Percentiles rank a stretch among this genome's conserved stretches.
phyloP scores from a whole-genome alignment of 2,113 vertebrate genomes.

The Crotalus viridis region DNA sequence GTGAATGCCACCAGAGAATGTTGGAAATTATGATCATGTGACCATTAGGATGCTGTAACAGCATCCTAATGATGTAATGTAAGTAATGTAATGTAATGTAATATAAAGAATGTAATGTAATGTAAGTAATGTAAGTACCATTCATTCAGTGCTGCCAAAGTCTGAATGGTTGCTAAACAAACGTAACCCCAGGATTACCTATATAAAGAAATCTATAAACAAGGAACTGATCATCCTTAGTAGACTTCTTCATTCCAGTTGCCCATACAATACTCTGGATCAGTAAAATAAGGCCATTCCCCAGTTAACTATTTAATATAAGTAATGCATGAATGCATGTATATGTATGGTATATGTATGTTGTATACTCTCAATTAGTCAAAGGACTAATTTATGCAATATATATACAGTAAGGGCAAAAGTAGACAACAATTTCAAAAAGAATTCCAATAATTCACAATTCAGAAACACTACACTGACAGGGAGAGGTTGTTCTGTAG shows the following conservation, averaged over 20 bases:
- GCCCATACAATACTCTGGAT: not conserved
- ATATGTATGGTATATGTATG: not conserved
- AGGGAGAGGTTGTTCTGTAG: no score
- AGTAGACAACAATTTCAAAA: not conserved
- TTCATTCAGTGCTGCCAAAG: not conserved
- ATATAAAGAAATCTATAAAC: not conserved
- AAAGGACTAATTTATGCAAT: not conserved
- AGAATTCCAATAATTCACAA: not conserved
- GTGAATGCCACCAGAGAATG: not conserved
- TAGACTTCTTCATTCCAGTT: not conserved
- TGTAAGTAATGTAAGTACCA: not conserved
- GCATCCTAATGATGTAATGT: not conserved
- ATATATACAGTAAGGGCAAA: not conserved
- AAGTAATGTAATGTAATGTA: no score
- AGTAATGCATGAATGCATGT: not conserved
- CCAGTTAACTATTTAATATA: not conserved
- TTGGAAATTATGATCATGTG: not conserved
- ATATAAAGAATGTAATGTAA: no score
- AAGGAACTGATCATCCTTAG: not conserved
- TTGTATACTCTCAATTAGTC: constrained; percentile 11
- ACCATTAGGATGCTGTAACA: not conserved
- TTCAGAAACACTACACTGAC: no score
- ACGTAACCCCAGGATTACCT: not conserved
- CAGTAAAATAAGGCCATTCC: not conserved
- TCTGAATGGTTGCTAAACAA: not conserved